Percentiles rank a stretch among this genome's conserved stretches.
Conservation (phyloP, 2,797 vertebrate species). For the Hapalemur alaotrensis region DNA sequence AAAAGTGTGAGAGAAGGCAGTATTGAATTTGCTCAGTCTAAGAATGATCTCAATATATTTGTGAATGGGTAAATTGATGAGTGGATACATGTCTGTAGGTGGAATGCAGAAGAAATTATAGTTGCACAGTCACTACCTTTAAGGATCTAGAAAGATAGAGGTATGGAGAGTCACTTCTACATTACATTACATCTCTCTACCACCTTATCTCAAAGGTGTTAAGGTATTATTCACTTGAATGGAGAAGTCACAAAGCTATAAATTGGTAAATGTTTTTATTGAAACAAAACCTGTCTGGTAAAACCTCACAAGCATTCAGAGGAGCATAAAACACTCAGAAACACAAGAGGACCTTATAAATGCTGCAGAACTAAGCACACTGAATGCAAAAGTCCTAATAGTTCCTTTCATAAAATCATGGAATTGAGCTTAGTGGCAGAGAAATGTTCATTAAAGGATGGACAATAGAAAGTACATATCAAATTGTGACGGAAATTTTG, state of each 20-base stretch:
- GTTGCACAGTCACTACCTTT: not conserved
- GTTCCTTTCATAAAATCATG: not conserved
- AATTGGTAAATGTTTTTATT: not conserved
- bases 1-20: not conserved
- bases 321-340: not conserved
- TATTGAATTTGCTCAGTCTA: not conserved
- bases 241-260: not conserved
- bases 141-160: not conserved
- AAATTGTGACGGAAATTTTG: conserved; percentile 46
- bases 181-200: not conserved
- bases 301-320: not conserved
- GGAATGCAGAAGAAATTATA: not conserved
- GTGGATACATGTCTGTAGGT: not conserved
- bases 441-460: not conserved
- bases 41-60: not conserved
- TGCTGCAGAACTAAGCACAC: not conserved
- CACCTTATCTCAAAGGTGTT: not conserved
- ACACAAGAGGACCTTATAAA: not conserved
- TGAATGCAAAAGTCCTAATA: not conserved
- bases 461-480: not conserved
- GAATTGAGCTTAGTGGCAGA: not conserved
- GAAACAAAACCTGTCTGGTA: not conserved
- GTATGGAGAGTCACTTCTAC: not conserved
- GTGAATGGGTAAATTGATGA: not conserved
- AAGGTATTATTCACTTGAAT: not conserved